Evolutionary conservation across 2,113 vertebrate genomes (phyloP).

Genomic region (Gavia stellata): DNA sequence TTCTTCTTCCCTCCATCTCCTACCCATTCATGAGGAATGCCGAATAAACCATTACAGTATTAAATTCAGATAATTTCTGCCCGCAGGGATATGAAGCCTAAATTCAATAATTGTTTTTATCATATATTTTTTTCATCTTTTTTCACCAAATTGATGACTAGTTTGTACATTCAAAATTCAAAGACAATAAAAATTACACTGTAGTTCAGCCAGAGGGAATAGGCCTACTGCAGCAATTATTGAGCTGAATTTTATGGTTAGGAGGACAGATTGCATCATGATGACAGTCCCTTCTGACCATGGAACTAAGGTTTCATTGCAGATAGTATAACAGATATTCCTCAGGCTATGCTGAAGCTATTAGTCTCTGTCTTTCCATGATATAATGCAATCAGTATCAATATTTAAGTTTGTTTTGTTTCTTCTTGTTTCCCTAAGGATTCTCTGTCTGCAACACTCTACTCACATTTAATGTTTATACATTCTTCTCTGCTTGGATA

Average conservation of each 20-base stretch:
- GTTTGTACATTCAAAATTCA: background rate
- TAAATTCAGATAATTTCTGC: background rate
- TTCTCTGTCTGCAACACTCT: background rate
- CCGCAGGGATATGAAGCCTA: background rate
- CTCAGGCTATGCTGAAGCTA: background rate
- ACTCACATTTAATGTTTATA: background rate
- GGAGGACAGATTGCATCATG: background rate
- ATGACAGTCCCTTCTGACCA: background rate
- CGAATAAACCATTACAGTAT: background rate
- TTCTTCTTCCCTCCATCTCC: background rate
- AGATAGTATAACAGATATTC: background rate
- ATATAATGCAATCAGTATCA: background rate
- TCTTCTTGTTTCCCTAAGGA: background rate
- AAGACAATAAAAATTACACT: background rate
- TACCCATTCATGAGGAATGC: background rate
- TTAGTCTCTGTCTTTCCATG: background rate
- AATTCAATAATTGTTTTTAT: background rate
- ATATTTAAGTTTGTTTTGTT: background rate
- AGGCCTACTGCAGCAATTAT: background rate
- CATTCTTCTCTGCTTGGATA: constrained; percentile 16
- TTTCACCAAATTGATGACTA: background rate
- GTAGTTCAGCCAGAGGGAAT: background rate
- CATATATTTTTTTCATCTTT: background rate
- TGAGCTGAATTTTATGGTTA: background rate
- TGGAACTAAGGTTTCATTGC: background rate